Evolutionary conservation across 1,140 invertebrate genomes (phyloP), one percentile per base, ranked within the genome.

Genomic region (Drosophila novamexicana): DNA sequence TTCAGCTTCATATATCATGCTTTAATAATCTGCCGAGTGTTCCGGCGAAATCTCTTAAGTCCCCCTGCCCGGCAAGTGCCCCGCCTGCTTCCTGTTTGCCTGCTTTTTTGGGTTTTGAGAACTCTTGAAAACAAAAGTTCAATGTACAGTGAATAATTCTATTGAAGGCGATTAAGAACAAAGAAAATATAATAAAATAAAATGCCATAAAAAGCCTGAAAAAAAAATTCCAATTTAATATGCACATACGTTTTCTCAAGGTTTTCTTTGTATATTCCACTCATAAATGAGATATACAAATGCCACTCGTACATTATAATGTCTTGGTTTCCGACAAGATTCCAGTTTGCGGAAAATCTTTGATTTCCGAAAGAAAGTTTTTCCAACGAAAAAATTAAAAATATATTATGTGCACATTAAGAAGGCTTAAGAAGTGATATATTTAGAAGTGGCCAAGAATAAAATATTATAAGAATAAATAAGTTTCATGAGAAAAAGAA

Each of bases 1-100:
- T 47, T 39, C 64, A 59, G 40, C 49, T 59, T 45, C 64, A 73
- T 68, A 68, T 73, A 73, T 73, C 64, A 73, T 53, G 36, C 56
- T 47, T 54, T 73, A 73, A 73, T 73, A 68, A 59, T 68, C 70
- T 56, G 40, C 56, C 10, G 40, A 61, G 54, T 54, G 56, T 61
- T 54, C 34, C 70, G 36, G 18, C 12, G 39, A 73, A 73, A 54
- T 67, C 42, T 61, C 40, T 68, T 68, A 34, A 47, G n/a, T 54
- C 39, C 57, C 32, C 9, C 57, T 14, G 1, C 6, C 42, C 18
- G n/a, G n/a, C 12, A 9, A 18, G 37, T 29, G 22, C 22, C 22
- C 3, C 22, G 22, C 8, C 34, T 10, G 16, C 52, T 54, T 54
- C 36, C 36, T 34, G 9, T 37, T 37, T 32, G 22, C 3, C 52